Evolutionary conservation across 1,140 invertebrate species (phyloP).

Genomic region (Pogonomyrmex californicus): DNA sequence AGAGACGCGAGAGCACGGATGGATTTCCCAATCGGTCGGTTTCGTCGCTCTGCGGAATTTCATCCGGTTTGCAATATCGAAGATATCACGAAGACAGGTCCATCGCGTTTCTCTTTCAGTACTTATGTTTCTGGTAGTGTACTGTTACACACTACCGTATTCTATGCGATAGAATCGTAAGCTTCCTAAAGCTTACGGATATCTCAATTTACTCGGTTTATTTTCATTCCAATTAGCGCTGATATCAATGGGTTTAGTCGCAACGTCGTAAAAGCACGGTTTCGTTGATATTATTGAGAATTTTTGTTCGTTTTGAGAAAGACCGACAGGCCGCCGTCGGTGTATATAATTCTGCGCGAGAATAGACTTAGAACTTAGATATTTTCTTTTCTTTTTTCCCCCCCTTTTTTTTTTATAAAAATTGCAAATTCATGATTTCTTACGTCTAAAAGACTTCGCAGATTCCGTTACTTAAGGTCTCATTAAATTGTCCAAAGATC

Average conservation of each 20-base stretch:
- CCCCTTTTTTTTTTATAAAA: constrained; percentile 34
- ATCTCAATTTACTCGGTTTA: constrained; percentile 14
- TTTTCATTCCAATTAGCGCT: constrained; percentile 18
- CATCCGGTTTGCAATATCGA: constrained; percentile 18
- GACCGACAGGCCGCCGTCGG: background rate
- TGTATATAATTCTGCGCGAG: background rate
- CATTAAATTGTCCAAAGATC: constrained; percentile 29
- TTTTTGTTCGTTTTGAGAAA: background rate
- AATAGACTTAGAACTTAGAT: constrained; percentile 35
- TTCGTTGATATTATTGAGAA: constrained; percentile 11
- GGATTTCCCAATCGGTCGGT: background rate
- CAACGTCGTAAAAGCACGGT: constrained; percentile 34
- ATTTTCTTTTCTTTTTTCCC: background rate
- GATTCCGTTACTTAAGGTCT: constrained; percentile 17
- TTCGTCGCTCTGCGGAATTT: constrained; percentile 26
- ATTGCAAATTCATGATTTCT: constrained; percentile 48
- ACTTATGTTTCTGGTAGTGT: constrained; percentile 63
- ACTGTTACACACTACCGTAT: constrained; percentile 58
- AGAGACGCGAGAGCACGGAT: background rate
- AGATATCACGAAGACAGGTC: background rate
- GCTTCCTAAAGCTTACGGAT: constrained; percentile 42
- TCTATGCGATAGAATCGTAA: constrained; percentile 1
- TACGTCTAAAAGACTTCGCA: constrained; percentile 25
- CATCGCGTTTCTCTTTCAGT: constrained; percentile 33
- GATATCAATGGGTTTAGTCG: constrained; percentile 39